These are phyloP conservation scores for Orchesella flavescens DNA, from an alignment of 2,888 invertebrate species.

Conservation along the genomic window DNA sequence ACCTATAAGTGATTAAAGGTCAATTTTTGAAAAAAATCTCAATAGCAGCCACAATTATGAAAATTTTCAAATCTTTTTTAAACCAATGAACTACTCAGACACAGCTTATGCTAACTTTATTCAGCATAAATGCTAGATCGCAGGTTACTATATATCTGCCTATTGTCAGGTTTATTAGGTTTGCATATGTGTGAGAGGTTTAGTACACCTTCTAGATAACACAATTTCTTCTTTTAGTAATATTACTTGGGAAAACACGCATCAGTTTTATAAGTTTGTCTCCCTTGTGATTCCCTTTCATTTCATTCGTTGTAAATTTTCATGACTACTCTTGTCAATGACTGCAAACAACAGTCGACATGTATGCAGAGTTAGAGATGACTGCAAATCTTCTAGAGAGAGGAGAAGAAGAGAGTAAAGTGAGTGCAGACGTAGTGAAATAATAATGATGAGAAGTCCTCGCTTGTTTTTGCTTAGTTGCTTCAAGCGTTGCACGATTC, in stretches of 20 bases:
- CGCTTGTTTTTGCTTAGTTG: constrained; percentile 43
- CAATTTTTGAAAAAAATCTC: too few relatives aligned
- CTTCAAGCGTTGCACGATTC: constrained; percentile 58
- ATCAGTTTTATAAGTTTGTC: constrained; percentile 34
- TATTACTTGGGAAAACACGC: constrained; percentile 36
- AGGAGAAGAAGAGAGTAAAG: constrained; percentile 18
- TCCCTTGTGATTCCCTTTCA: constrained; percentile 62
- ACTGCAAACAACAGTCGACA: constrained; percentile 42
- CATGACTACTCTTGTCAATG: constrained; percentile 62
- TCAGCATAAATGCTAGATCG: too few relatives aligned
- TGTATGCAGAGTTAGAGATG: constrained; percentile 32
- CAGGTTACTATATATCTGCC: too few relatives aligned
- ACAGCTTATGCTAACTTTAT: too few relatives aligned
- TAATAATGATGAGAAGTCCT: constrained; percentile 48
- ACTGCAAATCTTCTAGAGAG: constrained; percentile 31
- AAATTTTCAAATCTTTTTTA: too few relatives aligned
- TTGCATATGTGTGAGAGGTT: too few relatives aligned
- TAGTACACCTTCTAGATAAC: too few relatives aligned
- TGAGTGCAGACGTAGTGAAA: constrained; percentile 28
- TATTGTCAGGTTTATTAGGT: too few relatives aligned
- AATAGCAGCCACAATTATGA: too few relatives aligned
- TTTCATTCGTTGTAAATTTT: constrained; percentile 65
- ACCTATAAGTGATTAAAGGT: too few relatives aligned
- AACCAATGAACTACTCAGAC: too few relatives aligned
- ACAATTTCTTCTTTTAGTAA: too few relatives aligned